Evolutionary conservation across 2,797 vertebrate genomes (phyloP), one percentile per base, ranked within the genome.

Genomic region (Hypotaenidia okinawae): DNA sequence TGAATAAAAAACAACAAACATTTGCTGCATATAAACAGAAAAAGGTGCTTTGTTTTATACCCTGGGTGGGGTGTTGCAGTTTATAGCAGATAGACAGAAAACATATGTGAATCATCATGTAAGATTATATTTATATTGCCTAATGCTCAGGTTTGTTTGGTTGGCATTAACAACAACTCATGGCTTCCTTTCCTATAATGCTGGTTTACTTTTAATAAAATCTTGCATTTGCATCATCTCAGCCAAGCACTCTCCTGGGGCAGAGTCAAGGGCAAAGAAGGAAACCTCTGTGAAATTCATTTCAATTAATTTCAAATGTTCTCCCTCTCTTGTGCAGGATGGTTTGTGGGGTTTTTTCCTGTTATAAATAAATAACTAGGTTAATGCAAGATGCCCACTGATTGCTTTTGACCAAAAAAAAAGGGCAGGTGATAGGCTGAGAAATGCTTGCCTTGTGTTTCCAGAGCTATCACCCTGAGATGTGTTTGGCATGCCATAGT

Each of bases 181-280:
- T 66, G 82, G 59, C 66, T 94, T 92, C 93, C 94, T 95, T 87
- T 90, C 85, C 55, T 91, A 41, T 80, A 94, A 95, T 47, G 39
- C 63, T 69, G 39, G 49, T 91, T 94, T 94, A 90, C 94, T 89
- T 95, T 96, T 82, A 93, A 94, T 94, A 95, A 95, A 91, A 92
- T 77, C 69, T 93, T 77, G 27, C 69, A 69, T 57, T 78, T 23
- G 21, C 87, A 81, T 91, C 57, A 61, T 57, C 68, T 93, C 74
- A 67, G 55, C 22, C 41, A 55, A 75, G 49, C 54, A 37, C 92
- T 80, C 80, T 90, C 78, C 39, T 81, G 63, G 52, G 39, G 66
- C 2, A 28, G 72, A 92, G 69, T 55, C 52, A 83, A 87, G 49
- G 52, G 72, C 59, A 49, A 76, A 75, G 81, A 88, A 73, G n/a